Evolutionary conservation across 2,888 invertebrate species (phyloP).

Genomic region (Lamproptera curius): DNA sequence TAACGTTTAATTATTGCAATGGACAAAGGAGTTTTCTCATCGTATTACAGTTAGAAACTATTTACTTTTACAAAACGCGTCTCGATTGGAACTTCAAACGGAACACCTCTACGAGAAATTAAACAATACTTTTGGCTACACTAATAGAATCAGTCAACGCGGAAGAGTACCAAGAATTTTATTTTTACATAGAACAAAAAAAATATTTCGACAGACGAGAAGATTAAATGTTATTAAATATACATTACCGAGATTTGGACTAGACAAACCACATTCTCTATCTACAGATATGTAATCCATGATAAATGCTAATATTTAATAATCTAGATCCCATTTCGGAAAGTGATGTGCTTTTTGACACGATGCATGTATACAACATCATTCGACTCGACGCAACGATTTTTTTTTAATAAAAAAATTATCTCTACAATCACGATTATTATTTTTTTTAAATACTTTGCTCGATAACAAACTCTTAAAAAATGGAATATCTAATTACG

Average conservation of each 20-base stretch:
- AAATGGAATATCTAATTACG: neutral
- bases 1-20: constrained; percentile 35
- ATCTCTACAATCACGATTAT: constrained; percentile 12
- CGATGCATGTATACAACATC: constrained; percentile 52
- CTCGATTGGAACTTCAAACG: constrained; percentile 23
- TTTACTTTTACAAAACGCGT: too few species aligned
- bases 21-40: constrained; percentile 43
- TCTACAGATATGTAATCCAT: constrained; percentile 78
- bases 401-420: constrained; percentile 5
- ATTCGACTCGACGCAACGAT: constrained; percentile 31
- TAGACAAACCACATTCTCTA: constrained; percentile 76
- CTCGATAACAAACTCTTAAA: neutral
- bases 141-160: constrained; percentile 69
- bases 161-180: constrained; percentile 47
- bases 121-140: constrained; percentile 38
- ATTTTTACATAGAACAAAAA: constrained; percentile 40
- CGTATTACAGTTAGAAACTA: constrained; percentile 24
- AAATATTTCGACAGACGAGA: constrained; percentile 44
- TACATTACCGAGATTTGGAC: constrained; percentile 74
- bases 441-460: neutral
- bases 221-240: constrained; percentile 65
- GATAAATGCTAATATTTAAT: constrained; percentile 75
- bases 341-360: constrained; percentile 57
- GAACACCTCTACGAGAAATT: constrained; percentile 20
- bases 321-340: constrained; percentile 67